Conservation (phyloP, 2,888 invertebrate species). For the Sphaerophoria rueppellii region DNA sequence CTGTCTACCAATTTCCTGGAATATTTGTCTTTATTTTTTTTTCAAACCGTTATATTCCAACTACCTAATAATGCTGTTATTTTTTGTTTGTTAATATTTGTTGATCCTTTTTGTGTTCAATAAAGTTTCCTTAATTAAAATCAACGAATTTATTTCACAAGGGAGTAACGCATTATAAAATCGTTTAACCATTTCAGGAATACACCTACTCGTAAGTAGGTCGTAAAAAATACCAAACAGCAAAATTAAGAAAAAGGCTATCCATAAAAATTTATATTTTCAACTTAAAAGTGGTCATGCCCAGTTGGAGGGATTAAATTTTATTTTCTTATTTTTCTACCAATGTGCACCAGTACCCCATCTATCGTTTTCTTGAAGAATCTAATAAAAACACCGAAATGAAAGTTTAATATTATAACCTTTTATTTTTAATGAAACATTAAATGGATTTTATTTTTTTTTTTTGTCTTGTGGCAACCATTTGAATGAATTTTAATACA, state of each 20-base stretch:
- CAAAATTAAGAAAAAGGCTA: conserved; percentile 1
- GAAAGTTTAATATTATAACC: conserved; percentile 11
- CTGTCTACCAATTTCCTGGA: not conserved
- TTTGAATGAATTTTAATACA: not conserved
- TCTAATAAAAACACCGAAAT: not conserved
- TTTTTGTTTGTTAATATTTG: too few species aligned
- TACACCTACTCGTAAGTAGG: not conserved
- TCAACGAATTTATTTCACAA: not conserved
- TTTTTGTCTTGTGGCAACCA: too few species aligned
- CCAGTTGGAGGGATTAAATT: conserved; percentile 3
- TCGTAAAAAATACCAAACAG: not conserved
- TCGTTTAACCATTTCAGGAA: not conserved
- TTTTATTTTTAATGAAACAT: conserved; percentile 31
- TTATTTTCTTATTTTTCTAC: conserved; percentile 1
- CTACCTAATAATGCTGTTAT: too few species aligned
- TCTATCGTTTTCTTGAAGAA: not conserved
- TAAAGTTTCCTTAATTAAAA: not conserved
- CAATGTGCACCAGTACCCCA: not conserved
- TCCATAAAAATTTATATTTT: not conserved
- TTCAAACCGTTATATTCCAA: too few species aligned
- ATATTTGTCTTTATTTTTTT: not conserved
- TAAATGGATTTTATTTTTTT: not conserved
- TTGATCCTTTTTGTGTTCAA: not conserved
- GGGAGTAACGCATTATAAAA: not conserved
- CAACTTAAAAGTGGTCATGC: not conserved